Conservation (phyloP, 2,113 vertebrate species). For the Gymnocephalus cernua region DNA sequence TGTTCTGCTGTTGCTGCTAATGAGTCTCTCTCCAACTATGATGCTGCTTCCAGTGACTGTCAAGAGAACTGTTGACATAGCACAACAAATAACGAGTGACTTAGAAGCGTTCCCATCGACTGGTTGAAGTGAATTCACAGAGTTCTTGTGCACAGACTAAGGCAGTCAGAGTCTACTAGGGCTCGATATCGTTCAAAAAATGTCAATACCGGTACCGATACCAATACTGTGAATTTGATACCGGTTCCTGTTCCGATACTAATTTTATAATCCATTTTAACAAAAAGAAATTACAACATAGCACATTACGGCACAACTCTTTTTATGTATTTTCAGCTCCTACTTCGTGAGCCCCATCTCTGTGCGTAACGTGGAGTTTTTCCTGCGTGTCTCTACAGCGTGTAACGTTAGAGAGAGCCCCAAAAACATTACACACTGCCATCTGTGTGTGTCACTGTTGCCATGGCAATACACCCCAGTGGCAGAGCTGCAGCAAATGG, state of each 20-base stretch:
- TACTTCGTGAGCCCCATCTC: too few relatives aligned
- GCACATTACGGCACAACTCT: too few relatives aligned
- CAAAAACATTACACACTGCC: constrained; percentile 18
- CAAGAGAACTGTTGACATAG: constrained; percentile 8
- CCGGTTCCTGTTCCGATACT: too few relatives aligned
- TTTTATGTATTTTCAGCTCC: too few relatives aligned
- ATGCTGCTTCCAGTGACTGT: neutral
- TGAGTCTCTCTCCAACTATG: constrained; percentile 16
- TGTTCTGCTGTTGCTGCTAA: neutral
- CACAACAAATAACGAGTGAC: neutral
- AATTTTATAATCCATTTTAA: too few relatives aligned
- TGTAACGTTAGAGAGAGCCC: neutral
- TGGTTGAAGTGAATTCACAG: neutral
- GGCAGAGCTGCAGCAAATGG: constrained; percentile 19
- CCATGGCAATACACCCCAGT: constrained; percentile 47
- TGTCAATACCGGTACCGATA: too few relatives aligned
- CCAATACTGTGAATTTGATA: too few relatives aligned
- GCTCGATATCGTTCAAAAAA: too few relatives aligned
- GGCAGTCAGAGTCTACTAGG: neutral
- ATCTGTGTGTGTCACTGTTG: constrained; percentile 55
- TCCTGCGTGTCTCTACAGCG: too few relatives aligned
- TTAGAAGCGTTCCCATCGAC: neutral
- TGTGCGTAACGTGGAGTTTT: too few relatives aligned
- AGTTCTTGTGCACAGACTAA: neutral
- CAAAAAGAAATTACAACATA: too few relatives aligned